Evolutionary conservation across 2,888 invertebrate species (phyloP).

Genomic region (Synanthedon andrenaeformis): DNA sequence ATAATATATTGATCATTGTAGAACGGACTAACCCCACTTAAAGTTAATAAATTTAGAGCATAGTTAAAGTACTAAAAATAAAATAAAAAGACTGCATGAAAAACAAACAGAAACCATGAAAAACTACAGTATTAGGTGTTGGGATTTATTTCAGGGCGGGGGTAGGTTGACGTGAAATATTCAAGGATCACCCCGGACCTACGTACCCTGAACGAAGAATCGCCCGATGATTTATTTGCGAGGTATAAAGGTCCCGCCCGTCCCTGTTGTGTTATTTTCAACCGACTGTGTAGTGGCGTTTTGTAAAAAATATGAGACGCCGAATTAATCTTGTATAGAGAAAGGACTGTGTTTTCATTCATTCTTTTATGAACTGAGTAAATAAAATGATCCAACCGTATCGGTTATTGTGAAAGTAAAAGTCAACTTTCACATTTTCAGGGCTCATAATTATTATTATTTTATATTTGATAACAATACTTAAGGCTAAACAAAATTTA

Average conservation of each 20-base stretch:
- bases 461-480: too few species aligned
- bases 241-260: constrained; percentile 12
- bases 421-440: background rate
- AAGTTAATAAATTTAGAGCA: too few species aligned
- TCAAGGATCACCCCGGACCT: constrained; percentile 35
- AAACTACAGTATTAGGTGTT: constrained; percentile 30
- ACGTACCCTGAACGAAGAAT: constrained; percentile 26
- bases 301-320: background rate
- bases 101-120: background rate
- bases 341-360: background rate
- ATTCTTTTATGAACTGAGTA: background rate
- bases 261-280: constrained; percentile 5
- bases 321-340: constrained; percentile 3
- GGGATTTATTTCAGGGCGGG: constrained; percentile 32
- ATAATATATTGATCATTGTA: too few species aligned
- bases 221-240: constrained; percentile 39
- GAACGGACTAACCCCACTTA: too few species aligned
- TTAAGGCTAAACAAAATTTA: too few species aligned
- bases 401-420: background rate
- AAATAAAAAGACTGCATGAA: too few species aligned
- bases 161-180: constrained; percentile 40
- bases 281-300: background rate
- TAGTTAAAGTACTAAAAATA: too few species aligned
- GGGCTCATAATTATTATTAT: too few species aligned
- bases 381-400: background rate